Evolutionary conservation across 2,888 invertebrate genomes (phyloP).

Genomic region (Brenthis daphne): DNA sequence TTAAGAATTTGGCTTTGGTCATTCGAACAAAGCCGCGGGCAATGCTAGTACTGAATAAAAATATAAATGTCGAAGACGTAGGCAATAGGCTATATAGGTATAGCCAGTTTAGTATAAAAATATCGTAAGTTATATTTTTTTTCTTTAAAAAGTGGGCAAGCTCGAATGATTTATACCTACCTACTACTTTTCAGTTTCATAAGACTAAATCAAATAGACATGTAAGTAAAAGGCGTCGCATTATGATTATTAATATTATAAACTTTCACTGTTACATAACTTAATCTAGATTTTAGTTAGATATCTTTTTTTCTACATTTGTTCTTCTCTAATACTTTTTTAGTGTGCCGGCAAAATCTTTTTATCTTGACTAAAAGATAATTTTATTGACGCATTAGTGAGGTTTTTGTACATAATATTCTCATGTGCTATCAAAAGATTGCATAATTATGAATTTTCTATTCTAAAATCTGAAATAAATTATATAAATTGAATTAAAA

Average conservation of each 20-base stretch:
- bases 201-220: neutral
- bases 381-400: neutral
- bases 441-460: too few relatives aligned
- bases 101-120: neutral
- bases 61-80: too few relatives aligned
- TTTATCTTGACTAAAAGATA: neutral
- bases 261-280: slow-evolving; percentile 21
- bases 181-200: too few relatives aligned
- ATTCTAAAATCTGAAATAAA: too few relatives aligned
- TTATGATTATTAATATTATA: slow-evolving; percentile 10
- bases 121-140: neutral
- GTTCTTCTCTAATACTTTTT: neutral
- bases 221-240: slow-evolving; percentile 20
- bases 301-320: slow-evolving; percentile 2
- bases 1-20: too few relatives aligned
- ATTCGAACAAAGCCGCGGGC: too few relatives aligned
- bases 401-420: too few relatives aligned
- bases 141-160: neutral
- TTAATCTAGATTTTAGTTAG: slow-evolving; percentile 3
- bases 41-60: too few relatives aligned
- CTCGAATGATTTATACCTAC: neutral
- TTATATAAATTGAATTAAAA: too few relatives aligned
- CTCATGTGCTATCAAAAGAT: too few relatives aligned
- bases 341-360: neutral
- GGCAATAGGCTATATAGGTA: too few relatives aligned